phyloP scores from a whole-genome alignment of 2,113 vertebrate species.

The Himantopus leucocephalus region DNA sequence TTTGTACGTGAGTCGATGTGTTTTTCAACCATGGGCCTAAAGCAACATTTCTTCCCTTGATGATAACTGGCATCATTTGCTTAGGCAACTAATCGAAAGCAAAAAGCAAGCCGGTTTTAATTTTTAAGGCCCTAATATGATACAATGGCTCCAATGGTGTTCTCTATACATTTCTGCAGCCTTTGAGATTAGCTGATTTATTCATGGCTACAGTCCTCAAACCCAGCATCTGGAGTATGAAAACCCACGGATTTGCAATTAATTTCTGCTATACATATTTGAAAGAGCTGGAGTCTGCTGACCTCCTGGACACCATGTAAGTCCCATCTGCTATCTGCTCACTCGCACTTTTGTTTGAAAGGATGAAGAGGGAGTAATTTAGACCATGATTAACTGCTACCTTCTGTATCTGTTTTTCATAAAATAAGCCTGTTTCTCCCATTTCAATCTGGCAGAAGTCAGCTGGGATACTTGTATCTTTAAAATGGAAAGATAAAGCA shows the following conservation, averaged over 20 bases:
- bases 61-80: background rate
- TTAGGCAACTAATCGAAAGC: background rate
- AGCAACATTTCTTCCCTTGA: background rate
- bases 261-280: slow-evolving; percentile 24
- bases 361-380: background rate
- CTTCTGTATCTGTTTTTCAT: slow-evolving; percentile 15
- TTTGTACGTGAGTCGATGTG: background rate
- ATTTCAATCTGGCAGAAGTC: background rate
- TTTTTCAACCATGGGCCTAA: background rate
- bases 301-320: slow-evolving; percentile 27
- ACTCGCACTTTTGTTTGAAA: slow-evolving; percentile 4
- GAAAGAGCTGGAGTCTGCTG: slow-evolving; percentile 25
- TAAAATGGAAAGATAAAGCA: background rate
- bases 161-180: background rate
- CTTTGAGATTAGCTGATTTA: slow-evolving; percentile 45
- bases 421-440: background rate
- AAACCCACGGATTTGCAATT: slow-evolving; percentile 38
- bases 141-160: background rate
- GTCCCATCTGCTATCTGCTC: slow-evolving; percentile 47
- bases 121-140: background rate
- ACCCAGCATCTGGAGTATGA: slow-evolving; percentile 18
- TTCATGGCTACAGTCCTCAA: background rate
- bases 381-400: slow-evolving; percentile 27
- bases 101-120: background rate
- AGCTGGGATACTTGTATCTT: background rate